Evolutionary conservation across 2,888 invertebrate species (phyloP).

Genomic region (Andrena minutula): DNA sequence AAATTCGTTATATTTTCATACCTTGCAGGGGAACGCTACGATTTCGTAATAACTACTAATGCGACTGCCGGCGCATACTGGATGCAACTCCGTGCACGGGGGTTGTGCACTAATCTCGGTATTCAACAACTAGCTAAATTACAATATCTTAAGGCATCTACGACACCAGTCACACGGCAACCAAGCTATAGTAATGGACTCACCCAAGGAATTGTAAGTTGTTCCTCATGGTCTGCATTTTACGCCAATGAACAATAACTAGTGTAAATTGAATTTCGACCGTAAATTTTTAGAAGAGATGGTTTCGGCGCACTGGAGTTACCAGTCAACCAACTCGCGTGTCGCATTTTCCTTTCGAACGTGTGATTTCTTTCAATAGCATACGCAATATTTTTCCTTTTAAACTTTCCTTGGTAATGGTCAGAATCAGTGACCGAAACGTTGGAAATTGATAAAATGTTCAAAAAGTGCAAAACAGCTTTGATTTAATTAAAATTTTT

Average conservation of each 20-base stretch:
- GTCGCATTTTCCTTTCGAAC: no score
- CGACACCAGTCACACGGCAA: slow-evolving; percentile 73
- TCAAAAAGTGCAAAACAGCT: no score
- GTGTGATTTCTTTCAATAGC: no score
- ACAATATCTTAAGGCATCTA: slow-evolving; percentile 82
- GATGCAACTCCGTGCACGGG: slow-evolving; percentile 86
- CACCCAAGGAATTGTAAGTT: slow-evolving; percentile 53
- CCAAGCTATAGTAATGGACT: slow-evolving; percentile 81
- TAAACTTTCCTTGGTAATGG: no score
- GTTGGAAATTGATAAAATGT: no score
- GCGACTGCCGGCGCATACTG: slow-evolving; percentile 85
- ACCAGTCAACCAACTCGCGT: no score
- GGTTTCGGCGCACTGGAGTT: no score
- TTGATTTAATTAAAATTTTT: no score
- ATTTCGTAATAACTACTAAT: slow-evolving; percentile 86
- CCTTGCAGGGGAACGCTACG: slow-evolving; percentile 88
- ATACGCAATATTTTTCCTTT: no score
- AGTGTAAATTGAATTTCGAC: no score
- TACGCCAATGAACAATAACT: neutral
- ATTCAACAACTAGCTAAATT: slow-evolving; percentile 85
- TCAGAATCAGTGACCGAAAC: no score
- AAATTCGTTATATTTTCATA: slow-evolving; percentile 50
- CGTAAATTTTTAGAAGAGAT: no score
- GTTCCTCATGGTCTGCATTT: neutral
- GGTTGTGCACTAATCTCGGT: slow-evolving; percentile 82